Base-by-base conservation (phyloP, 2,888 invertebrate genomes). In the Malthinus seriepunctatus region DNA sequence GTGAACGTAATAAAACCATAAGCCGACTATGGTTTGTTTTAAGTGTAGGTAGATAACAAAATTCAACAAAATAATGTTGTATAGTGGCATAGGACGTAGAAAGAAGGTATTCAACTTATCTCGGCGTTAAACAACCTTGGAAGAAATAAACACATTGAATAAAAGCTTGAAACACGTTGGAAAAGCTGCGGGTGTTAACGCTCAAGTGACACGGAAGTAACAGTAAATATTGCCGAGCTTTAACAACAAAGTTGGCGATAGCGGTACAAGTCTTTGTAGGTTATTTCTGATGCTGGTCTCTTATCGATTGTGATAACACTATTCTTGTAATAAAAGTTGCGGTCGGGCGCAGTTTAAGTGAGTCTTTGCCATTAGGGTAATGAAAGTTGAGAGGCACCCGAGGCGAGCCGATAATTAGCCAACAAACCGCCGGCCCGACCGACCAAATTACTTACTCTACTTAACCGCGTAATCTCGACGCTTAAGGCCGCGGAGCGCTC, bases 401-500 rank as follows among this genome's bases (percentile, higher is more conserved):
- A 69, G 70, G 71, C 72, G 68, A 72, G 67, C 75, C 75, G 76
- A 75, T 76, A 76, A 76, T 76, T 76, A 76, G 74, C 73, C 75
- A 74, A 75, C 76, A 74, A 75, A 75, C 76, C 75, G 71, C 72
- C 69, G 66, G 63, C 68, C 69, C 72, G 67, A 65, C 71, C 75
- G 71, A 71, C 73, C 69, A 73, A 76, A 75, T 76, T 75, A 76
- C 75, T 76, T 76, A 75, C 71, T 74, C 73, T 73, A 72, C 73
- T 74, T 73, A 74, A 72, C 73, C 73, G 73, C 73, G 71, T 75
- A 76, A 76, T 75, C 75, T 73, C 66, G 62, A 65, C 67, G 74
- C 72, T 75, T 74, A 72, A 60, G 67, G 69, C 68, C 67, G 69
- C 62, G 65, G 64, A 59, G 61, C 70, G 69, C 67, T 70, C 69